Percentiles rank a stretch among this genome's conserved stretches.
Conservation (phyloP, 2,113 vertebrate genomes). For the Nothoprocta pentlandii region DNA sequence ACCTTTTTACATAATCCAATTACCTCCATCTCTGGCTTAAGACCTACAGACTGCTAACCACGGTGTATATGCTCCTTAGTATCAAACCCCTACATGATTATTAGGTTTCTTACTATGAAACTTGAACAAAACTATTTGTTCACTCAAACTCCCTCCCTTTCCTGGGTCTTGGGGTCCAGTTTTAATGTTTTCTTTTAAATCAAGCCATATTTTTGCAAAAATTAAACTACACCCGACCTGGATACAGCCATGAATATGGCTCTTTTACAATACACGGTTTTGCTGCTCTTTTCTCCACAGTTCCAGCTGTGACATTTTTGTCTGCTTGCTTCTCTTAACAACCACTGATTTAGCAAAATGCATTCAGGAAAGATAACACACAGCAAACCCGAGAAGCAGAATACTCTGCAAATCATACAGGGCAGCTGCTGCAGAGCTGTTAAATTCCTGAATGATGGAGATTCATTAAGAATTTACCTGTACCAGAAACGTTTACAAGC, state of each 20-base stretch:
- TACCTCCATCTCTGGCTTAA: neutral
- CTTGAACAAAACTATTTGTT: neutral
- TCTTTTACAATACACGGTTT: neutral
- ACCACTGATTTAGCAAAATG: neutral
- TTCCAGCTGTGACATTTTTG: neutral
- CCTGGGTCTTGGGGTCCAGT: neutral
- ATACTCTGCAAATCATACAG: neutral
- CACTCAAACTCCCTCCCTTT: neutral
- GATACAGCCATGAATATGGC: fast-evolving
- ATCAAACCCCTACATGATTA: neutral
- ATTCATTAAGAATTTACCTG: neutral
- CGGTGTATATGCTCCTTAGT: fast-evolving
- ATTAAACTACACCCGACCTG: neutral
- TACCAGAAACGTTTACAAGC: neutral
- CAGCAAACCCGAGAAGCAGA: neutral
- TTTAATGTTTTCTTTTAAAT: neutral
- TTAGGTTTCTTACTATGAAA: neutral
- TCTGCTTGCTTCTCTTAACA: neutral
- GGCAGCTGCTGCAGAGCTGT: fast-evolving
- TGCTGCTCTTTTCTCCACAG: neutral
- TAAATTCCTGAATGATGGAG: neutral
- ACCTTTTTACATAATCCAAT: neutral
- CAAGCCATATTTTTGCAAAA: neutral
- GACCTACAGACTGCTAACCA: neutral
- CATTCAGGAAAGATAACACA: neutral